These are phyloP conservation scores for Pterostichus niger DNA, from an alignment of 2,888 invertebrate genomes.

Conservation along the genomic window DNA sequence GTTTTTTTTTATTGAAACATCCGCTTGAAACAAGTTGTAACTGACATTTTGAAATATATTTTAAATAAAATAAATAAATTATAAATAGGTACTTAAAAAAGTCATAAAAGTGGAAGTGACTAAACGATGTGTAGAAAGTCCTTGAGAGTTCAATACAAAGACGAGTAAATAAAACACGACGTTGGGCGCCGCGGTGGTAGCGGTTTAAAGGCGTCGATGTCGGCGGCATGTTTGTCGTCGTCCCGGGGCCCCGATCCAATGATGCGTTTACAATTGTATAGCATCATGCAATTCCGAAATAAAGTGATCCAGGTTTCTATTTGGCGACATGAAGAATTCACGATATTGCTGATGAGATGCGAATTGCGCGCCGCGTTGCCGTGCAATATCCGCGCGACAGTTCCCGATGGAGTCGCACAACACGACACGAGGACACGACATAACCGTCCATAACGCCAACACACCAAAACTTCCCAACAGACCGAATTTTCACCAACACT, in stretches of 20 bases:
- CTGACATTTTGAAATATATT: too few relatives aligned
- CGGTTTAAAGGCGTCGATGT: neutral
- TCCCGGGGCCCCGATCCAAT: constrained; percentile 21
- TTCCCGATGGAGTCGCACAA: constrained; percentile 61
- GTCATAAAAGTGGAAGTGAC: neutral
- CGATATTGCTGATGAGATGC: constrained; percentile 75
- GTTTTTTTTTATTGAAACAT: too few relatives aligned
- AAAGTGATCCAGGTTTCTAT: constrained; percentile 72
- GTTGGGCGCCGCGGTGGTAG: neutral
- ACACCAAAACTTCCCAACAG: neutral
- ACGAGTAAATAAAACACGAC: neutral
- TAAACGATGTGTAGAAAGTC: neutral
- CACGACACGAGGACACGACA: neutral
- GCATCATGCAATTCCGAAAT: constrained; percentile 72
- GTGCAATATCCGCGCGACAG: constrained; percentile 71
- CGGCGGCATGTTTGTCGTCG: constrained; percentile 3
- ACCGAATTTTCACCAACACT: too few relatives aligned
- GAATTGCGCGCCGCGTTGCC: constrained; percentile 72
- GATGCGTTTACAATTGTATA: constrained; percentile 69
- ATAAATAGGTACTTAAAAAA: too few relatives aligned
- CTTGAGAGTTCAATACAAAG: neutral
- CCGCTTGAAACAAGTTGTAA: too few relatives aligned
- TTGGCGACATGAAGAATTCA: constrained; percentile 74
- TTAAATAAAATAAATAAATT: too few relatives aligned
- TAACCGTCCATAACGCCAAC: constrained; percentile 30